phyloP scores from a whole-genome alignment of 1,140 invertebrate species.

The Monomorium pharaonis region DNA sequence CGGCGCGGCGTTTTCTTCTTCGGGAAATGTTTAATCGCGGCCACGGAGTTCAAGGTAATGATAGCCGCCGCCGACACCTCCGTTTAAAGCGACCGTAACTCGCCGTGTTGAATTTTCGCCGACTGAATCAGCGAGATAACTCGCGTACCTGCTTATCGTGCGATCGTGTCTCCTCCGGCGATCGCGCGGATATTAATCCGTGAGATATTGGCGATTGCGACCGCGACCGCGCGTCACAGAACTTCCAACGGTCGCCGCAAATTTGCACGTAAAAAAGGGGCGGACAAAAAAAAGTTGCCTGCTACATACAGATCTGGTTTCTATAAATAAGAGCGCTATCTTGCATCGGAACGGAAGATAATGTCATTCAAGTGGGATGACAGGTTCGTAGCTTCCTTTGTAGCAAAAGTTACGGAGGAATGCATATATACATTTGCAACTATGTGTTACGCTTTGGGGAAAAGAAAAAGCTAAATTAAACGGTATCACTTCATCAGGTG shows the following conservation, averaged over 20 bases:
- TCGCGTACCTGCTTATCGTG: conserved; percentile 15
- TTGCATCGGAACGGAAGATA: neutral
- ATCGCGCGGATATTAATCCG: conserved; percentile 58
- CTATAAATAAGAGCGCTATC: neutral
- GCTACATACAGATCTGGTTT: neutral
- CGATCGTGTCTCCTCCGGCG: neutral
- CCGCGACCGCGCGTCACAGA: neutral
- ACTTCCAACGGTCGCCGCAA: conserved; percentile 23
- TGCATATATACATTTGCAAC: neutral
- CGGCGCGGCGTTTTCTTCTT: conserved; percentile 4
- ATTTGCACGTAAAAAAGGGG: neutral
- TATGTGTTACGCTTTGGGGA: neutral
- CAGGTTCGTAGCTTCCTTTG: neutral
- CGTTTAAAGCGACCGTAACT: conserved; percentile 18
- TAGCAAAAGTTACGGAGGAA: neutral
- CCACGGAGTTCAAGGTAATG: conserved; percentile 6
- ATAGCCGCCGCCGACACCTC: neutral
- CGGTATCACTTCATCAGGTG: neutral
- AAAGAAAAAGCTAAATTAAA: neutral
- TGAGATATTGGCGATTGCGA: conserved; percentile 59
- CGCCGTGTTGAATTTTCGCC: conserved; percentile 20
- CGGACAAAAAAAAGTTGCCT: neutral
- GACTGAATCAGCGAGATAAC: conserved; percentile 33
- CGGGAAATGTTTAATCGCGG: neutral
- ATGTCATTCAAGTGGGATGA: neutral